phyloP scores from a whole-genome alignment of 2,888 invertebrate genomes.

The Drosophila buzzatii region DNA sequence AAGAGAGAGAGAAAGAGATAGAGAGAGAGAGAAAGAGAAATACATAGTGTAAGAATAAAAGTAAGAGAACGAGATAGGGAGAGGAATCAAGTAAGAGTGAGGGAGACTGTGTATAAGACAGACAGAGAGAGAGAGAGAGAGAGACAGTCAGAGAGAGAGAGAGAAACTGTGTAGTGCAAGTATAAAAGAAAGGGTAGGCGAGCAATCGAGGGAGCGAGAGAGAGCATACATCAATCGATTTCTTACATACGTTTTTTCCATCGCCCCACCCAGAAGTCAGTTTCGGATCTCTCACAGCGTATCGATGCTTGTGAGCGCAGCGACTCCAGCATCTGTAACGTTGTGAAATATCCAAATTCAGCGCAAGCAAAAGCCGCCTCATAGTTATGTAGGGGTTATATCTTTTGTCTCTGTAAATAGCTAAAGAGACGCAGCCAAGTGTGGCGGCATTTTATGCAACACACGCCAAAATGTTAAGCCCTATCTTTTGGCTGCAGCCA shows the following conservation, averaged over 20 bases:
- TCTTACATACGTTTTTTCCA: background rate
- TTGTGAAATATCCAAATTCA: conserved; percentile 70
- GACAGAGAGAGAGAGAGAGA: background rate
- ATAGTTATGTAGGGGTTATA: conserved; percentile 74
- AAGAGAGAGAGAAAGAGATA: background rate
- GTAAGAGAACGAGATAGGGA: background rate
- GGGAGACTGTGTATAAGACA: too few species aligned
- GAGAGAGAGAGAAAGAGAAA: background rate
- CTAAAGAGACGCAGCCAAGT: conserved; percentile 63
- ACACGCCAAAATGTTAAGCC: conserved; percentile 68
- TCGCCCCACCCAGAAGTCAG: background rate
- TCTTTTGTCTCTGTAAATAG: conserved; percentile 60
- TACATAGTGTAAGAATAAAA: background rate
- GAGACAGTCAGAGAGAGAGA: background rate
- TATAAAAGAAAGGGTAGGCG: background rate
- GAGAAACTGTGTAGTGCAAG: too few species aligned
- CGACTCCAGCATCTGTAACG: conserved; percentile 24
- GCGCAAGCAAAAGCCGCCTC: conserved; percentile 56
- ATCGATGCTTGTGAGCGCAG: background rate
- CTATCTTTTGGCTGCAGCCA: conserved; percentile 7
- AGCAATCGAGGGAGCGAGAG: background rate
- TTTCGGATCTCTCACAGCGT: conserved; percentile 6
- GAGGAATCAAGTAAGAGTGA: too few species aligned
- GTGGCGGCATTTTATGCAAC: conserved; percentile 79
- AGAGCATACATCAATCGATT: conserved; percentile 23